phyloP scores from a whole-genome alignment of 2,888 invertebrate species.

The Catocala fraxini region DNA sequence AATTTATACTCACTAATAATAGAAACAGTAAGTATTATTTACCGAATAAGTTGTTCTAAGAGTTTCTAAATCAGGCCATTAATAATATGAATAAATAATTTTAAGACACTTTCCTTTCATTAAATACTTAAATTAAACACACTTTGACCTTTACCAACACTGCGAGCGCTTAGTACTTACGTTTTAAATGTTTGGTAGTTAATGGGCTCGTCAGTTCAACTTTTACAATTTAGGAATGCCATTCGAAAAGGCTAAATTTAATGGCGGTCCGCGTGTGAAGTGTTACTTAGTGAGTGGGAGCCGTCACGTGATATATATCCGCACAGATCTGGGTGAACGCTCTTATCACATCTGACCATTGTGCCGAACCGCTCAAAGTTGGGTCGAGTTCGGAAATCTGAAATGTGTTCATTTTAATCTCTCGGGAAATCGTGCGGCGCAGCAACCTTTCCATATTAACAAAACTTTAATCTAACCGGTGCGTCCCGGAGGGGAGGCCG shows the following conservation, averaged over 20 bases:
- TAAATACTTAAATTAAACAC: too few relatives aligned
- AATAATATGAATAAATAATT: too few relatives aligned
- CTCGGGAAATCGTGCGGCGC: slow-evolving; percentile 70
- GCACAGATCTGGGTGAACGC: slow-evolving; percentile 47
- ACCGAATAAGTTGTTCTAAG: too few relatives aligned
- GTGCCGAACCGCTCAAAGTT: slow-evolving; percentile 53
- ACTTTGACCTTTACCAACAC: slow-evolving; percentile 8
- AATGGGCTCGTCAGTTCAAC: slow-evolving; percentile 54
- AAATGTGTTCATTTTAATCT: slow-evolving; percentile 67
- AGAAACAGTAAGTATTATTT: too few relatives aligned
- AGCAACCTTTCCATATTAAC: slow-evolving; percentile 74
- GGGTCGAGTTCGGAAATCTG: slow-evolving; percentile 57
- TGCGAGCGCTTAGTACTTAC: slow-evolving; percentile 8
- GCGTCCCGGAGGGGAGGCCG: slow-evolving; percentile 58
- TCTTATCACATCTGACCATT: slow-evolving; percentile 58
- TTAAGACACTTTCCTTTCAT: too few relatives aligned
- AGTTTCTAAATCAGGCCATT: too few relatives aligned
- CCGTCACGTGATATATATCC: slow-evolving; percentile 44
- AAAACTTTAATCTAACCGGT: slow-evolving; percentile 76
- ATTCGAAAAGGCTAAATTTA: slow-evolving; percentile 57
- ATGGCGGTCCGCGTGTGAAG: slow-evolving; percentile 51
- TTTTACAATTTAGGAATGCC: slow-evolving; percentile 55
- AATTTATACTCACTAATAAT: too few relatives aligned
- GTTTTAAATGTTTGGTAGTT: slow-evolving; percentile 29
- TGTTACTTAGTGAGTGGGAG: slow-evolving; percentile 24